Conservation (phyloP, 2,888 invertebrate genomes). For the Biston stratarius region DNA sequence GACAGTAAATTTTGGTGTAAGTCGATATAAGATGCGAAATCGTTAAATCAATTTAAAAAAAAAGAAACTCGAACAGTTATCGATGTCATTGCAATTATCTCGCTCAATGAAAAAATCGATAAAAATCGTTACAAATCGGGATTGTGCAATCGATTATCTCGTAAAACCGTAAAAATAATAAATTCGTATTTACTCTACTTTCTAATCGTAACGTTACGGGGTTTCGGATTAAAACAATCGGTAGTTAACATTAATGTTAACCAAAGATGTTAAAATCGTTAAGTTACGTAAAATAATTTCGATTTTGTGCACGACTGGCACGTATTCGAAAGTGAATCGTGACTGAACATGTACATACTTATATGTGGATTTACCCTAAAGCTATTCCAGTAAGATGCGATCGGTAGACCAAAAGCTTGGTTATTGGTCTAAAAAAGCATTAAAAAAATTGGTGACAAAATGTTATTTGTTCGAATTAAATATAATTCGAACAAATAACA, state of each 20-base stretch:
- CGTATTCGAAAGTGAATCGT: slow-evolving; percentile 57
- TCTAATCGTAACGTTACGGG: slow-evolving; percentile 53
- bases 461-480: too few species aligned
- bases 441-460: too few species aligned
- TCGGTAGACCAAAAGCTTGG: background rate
- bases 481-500: too few species aligned
- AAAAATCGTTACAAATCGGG: slow-evolving; percentile 41
- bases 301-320: slow-evolving; percentile 49
- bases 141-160: slow-evolving; percentile 54
- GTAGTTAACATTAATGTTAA: slow-evolving; percentile 33
- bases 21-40: background rate
- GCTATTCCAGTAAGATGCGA: background rate
- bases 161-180: slow-evolving; percentile 48
- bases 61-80: slow-evolving; percentile 24
- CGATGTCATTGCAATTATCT: slow-evolving; percentile 34
- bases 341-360: slow-evolving; percentile 17
- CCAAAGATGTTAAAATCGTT: slow-evolving; percentile 50
- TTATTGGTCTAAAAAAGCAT: too few species aligned
- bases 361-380: slow-evolving; percentile 7
- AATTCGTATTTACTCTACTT: slow-evolving; percentile 53
- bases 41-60: slow-evolving; percentile 17
- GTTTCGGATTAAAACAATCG: slow-evolving; percentile 26
- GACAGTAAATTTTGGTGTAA: background rate
- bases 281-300: slow-evolving; percentile 62
- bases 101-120: slow-evolving; percentile 35